Percentiles rank a stretch among this genome's conserved stretches.
These are phyloP conservation scores for Heliangelus exortis DNA, from an alignment of 2,797 vertebrate species.

Conservation along the genomic window DNA sequence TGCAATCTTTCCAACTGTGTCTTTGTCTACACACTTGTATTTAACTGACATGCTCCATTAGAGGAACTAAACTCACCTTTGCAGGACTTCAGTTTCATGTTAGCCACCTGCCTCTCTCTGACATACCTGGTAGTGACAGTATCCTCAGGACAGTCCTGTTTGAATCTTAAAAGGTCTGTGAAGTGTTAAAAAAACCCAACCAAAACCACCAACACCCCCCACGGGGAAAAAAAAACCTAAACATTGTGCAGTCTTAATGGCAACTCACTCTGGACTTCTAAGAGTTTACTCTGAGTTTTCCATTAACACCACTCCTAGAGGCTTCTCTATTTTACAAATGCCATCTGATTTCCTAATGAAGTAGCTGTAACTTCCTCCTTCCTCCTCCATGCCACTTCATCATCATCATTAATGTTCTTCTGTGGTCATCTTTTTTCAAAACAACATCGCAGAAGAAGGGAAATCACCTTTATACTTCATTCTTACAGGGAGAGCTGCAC, in stretches of 20 bases:
- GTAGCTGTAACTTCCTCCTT: neutral
- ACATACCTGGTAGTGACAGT: neutral
- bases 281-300: neutral
- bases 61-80: neutral
- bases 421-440: conserved; percentile 13
- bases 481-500: neutral
- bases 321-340: neutral
- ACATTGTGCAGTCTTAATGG: neutral
- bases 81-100: neutral
- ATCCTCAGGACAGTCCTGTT: neutral
- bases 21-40: neutral
- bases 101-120: neutral
- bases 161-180: neutral
- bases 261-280: neutral
- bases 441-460: neutral
- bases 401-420: neutral
- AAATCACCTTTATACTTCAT: conserved; percentile 40
- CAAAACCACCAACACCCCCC: too few species aligned
- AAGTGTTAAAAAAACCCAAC: neutral
- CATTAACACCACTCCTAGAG: neutral
- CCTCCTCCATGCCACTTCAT: neutral
- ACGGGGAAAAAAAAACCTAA: neutral
- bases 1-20: neutral
- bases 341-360: neutral
- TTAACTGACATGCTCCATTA: neutral